phyloP scores from a whole-genome alignment of 1,140 invertebrate species.

The Cherax destructor region DNA sequence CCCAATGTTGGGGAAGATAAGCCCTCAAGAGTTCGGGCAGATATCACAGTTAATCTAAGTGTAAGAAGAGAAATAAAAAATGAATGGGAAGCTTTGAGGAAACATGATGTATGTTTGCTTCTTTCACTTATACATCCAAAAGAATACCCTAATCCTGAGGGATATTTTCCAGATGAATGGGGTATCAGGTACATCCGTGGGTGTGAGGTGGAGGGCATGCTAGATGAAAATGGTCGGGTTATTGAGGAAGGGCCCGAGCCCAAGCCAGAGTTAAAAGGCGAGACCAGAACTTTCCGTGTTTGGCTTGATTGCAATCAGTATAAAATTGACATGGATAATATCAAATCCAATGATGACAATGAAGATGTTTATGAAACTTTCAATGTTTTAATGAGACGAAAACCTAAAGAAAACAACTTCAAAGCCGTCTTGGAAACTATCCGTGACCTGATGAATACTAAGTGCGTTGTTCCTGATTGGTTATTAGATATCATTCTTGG shows the following conservation, averaged over 20 bases:
- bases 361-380: constrained; percentile 97
- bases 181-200: constrained; percentile 94
- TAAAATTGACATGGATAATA: constrained; percentile 91
- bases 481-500: constrained; percentile 97
- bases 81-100: constrained; percentile 97
- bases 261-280: constrained; percentile 88
- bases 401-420: constrained; percentile 99
- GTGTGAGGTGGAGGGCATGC: constrained; percentile 98
- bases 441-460: constrained; percentile 98
- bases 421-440: constrained; percentile 99
- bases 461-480: constrained; percentile 99
- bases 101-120: constrained; percentile 98
- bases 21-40: constrained; percentile 94
- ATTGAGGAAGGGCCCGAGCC: constrained; percentile 98
- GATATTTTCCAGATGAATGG: constrained; percentile 82
- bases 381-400: constrained; percentile 96
- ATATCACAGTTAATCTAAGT: constrained; percentile 94
- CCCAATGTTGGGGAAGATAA: constrained; percentile 89
- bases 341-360: constrained; percentile 73
- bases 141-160: constrained; percentile 81
- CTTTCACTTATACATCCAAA: constrained; percentile 89
- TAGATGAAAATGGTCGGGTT: constrained; percentile 96
- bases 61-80: constrained; percentile 92
- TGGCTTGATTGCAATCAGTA: constrained; percentile 98
- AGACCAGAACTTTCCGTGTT: constrained; percentile 93